Base-by-base conservation (phyloP, 2,888 invertebrate genomes). In the Cheilosia grossa region DNA sequence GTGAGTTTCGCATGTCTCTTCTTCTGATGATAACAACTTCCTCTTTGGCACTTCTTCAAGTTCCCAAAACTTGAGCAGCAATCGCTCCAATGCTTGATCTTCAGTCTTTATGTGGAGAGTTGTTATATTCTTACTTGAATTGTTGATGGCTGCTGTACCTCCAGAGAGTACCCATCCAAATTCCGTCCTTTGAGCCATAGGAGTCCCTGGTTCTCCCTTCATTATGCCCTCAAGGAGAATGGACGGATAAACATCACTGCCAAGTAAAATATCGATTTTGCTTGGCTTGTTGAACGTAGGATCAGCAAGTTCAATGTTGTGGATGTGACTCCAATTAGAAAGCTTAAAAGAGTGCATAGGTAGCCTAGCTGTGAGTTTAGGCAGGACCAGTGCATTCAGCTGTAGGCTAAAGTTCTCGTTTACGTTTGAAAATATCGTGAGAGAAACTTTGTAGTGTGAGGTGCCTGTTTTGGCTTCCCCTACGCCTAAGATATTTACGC, bases 1-100 rank as follows among this genome's bases (percentile, higher is more conserved):
- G 24, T 69, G 37, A 3, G 27, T 51, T 27, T 70, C 59, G 19
- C 49, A 51, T 15, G 19, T 3, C 6, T 70, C 15, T 59, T 59
- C 51, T 19, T 70, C 69, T 13, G 42, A 15, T 15, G 44, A 44
- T 9, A 27, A 30, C 17, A 63, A 6, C 7, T 47, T 49, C 37
- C 6, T 17, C 27, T 5, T 44, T 56, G 15, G 19, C 1, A 27
- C n/a, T 69, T 44, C 69, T n/a, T 67, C 69, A 30, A 69, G 56
- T 33, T 69, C 69, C 56, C 69, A 69, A 44, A 69, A 69, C 13
- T 56, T 56, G 2, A 4, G 4, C 4, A 69, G 6, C 4, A 49
- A 5, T 6, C 3, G 0, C 13, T 58, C 70, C 4, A 70, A 40
- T 5, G 2, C 3, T n/a, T 37, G 40, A 24, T 15, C 21, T 4